Conservation (phyloP, 2,888 invertebrate species). For the Ommatoiulus sabulosus region DNA sequence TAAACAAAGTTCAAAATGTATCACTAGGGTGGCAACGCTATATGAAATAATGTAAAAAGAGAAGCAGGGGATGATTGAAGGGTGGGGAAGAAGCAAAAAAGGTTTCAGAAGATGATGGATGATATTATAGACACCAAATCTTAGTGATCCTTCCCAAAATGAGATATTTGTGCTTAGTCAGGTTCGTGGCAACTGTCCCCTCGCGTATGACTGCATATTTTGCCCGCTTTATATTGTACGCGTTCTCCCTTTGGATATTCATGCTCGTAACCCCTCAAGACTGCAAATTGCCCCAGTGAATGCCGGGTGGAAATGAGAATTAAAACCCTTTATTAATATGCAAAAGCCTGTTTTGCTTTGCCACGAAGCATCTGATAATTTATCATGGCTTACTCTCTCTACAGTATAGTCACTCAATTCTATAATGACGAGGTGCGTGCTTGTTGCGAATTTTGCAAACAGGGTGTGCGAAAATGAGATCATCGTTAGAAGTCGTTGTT, state of each 20-base stretch:
- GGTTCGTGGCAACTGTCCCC: conserved; percentile 21
- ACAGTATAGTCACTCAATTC: too few relatives aligned
- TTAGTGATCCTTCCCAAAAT: conserved; percentile 50
- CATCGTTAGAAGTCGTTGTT: background rate
- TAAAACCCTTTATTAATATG: conserved; percentile 5
- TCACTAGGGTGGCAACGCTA: conserved; percentile 25
- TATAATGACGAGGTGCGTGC: background rate
- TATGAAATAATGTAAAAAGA: conserved; percentile 47
- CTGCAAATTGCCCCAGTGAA: background rate
- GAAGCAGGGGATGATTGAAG: conserved; percentile 50
- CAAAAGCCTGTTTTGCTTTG: background rate
- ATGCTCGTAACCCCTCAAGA: background rate
- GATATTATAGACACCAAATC: conserved; percentile 41
- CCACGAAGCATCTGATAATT: background rate
- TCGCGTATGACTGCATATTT: background rate
- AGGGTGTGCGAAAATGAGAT: too few relatives aligned
- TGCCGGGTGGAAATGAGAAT: background rate
- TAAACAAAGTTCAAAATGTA: conserved; percentile 33
- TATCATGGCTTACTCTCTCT: background rate
- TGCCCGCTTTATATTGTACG: background rate
- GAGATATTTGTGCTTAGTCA: conserved; percentile 53
- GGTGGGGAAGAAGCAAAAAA: conserved; percentile 44
- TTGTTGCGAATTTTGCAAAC: background rate
- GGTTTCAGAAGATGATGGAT: conserved; percentile 41
- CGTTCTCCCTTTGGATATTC: background rate